Evolutionary conservation across 23 tunicate genomes (phyloP).

Genomic region (Styela plicata): DNA sequence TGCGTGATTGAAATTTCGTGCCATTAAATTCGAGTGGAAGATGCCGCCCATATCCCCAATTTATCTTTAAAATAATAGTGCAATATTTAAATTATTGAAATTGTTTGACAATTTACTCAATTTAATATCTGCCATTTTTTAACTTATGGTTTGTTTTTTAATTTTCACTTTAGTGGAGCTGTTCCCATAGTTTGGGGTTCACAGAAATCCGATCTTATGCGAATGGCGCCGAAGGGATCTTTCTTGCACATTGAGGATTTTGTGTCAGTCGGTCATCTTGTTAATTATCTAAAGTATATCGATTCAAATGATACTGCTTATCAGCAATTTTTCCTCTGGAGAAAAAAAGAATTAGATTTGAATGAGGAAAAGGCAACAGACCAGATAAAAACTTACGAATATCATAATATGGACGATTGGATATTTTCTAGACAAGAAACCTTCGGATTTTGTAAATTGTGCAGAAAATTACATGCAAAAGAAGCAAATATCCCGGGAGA

Average conservation of each 20-base stretch:
- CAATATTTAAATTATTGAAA: no score
- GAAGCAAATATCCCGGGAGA: neutral
- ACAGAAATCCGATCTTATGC: neutral
- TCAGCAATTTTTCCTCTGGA: constrained; percentile 33
- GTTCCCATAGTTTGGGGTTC: constrained; percentile 48
- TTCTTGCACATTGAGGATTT: constrained; percentile 40
- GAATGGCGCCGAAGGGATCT: constrained; percentile 31
- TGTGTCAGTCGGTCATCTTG: constrained; percentile 16
- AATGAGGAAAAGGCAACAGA: neutral
- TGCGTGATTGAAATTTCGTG: no score
- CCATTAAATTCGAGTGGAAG: no score
- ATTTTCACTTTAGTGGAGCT: constrained; percentile 32
- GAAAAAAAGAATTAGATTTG: neutral
- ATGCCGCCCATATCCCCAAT: no score
- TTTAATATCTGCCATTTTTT: no score
- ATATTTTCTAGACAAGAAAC: constrained; percentile 17
- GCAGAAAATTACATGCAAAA: constrained; percentile 25
- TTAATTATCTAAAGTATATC: constrained; percentile 21
- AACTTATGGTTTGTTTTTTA: no score
- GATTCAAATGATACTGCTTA: constrained; percentile 47
- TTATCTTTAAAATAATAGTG: no score
- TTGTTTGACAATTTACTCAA: no score
- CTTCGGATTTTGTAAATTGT: constrained; percentile 25
- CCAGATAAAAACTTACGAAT: neutral
- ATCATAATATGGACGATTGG: neutral